A percentile compares a stretch with the other conserved stretches of the same genome.
These are phyloP conservation scores for Anticlea derivata DNA, from an alignment of 2,888 invertebrate species.

Conservation along the genomic window DNA sequence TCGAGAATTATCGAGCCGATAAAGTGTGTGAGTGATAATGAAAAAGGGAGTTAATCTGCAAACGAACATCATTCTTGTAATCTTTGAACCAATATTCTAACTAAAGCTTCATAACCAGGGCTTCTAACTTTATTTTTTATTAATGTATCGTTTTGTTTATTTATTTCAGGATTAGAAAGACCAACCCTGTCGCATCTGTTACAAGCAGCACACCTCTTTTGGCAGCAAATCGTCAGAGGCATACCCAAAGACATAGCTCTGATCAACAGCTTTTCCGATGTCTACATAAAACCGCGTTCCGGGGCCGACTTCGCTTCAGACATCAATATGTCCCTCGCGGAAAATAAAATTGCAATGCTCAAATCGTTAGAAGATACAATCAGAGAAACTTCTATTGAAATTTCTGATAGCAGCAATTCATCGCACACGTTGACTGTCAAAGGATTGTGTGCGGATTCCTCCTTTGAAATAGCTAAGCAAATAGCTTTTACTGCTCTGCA, in stretches of 20 bases:
- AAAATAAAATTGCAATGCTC: conserved; percentile 78
- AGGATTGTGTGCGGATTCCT: conserved; percentile 79
- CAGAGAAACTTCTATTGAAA: conserved; percentile 29
- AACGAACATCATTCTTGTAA: no score
- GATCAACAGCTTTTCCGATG: conserved; percentile 84
- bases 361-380: conserved; percentile 54
- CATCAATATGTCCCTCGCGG: conserved; percentile 68
- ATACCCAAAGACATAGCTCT: conserved; percentile 82
- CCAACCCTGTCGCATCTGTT: conserved; percentile 86
- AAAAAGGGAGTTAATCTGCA: no score
- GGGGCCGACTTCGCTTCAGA: conserved; percentile 65
- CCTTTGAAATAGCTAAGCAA: conserved; percentile 80
- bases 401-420: conserved; percentile 32
- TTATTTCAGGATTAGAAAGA: conserved; percentile 83
- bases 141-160: no score
- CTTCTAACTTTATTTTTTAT: no score
- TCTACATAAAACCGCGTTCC: conserved; percentile 85
- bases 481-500: conserved; percentile 70
- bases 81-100: no score
- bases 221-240: conserved; percentile 86
- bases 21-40: no score
- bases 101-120: no score
- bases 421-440: conserved; percentile 65
- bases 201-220: conserved; percentile 85
- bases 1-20: no score